Evolutionary conservation across 2,113 vertebrate species (phyloP).

Genomic region (Holacanthus passer): DNA sequence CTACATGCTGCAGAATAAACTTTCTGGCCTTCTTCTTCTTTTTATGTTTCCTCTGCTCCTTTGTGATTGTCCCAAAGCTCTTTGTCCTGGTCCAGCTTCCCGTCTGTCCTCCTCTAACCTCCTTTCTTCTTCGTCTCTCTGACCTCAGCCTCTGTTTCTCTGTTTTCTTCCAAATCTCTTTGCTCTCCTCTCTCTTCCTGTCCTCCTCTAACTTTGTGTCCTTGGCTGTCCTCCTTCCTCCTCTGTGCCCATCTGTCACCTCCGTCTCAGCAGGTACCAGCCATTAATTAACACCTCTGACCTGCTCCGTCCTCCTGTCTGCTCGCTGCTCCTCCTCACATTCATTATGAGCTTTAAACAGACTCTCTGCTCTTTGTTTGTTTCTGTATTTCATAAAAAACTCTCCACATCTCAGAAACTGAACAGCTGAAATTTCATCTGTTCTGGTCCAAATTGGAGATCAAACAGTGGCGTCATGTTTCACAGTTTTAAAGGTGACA

Average conservation of each 20-base stretch:
- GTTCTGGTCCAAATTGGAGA: background rate
- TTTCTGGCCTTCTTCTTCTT: no score
- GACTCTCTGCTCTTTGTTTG: background rate
- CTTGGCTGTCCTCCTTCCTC: slow-evolving; percentile 31
- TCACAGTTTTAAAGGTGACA: slow-evolving; percentile 2
- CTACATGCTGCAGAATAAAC: no score
- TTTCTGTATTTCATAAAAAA: slow-evolving; percentile 2
- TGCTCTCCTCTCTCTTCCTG: background rate
- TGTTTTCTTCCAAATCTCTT: background rate
- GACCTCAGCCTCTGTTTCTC: no score
- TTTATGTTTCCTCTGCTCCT: no score
- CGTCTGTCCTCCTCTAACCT: no score
- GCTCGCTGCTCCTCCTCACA: slow-evolving; percentile 1
- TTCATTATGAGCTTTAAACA: background rate
- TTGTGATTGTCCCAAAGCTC: background rate
- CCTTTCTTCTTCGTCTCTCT: background rate
- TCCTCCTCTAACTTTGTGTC: slow-evolving; percentile 31
- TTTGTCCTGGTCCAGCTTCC: background rate
- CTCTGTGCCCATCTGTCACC: slow-evolving; percentile 48
- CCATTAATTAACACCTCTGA: slow-evolving; percentile 54
- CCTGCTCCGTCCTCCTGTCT: slow-evolving; percentile 32
- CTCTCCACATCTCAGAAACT: background rate
- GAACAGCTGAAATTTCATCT: slow-evolving; percentile 16
- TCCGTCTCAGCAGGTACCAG: slow-evolving; percentile 32
- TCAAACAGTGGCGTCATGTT: background rate